These are phyloP conservation scores for Dorcus hopei DNA, from an alignment of 2,888 invertebrate genomes.

Conservation along the genomic window DNA sequence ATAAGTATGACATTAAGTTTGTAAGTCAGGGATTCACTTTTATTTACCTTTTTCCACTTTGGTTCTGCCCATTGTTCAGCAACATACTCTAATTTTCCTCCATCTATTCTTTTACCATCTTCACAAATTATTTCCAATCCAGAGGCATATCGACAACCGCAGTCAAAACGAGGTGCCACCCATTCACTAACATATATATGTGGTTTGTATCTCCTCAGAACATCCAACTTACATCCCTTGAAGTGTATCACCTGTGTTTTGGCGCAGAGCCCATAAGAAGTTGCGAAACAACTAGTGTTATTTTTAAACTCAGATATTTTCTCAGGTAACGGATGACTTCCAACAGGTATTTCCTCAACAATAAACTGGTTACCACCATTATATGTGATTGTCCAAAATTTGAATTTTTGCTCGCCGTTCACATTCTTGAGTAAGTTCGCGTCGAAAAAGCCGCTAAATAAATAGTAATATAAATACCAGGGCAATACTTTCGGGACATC, in stretches of 20 bases:
- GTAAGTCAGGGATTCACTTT: neutral
- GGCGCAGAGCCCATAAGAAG: conserved; percentile 50
- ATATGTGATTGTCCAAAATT: conserved; percentile 44
- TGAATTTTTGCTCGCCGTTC: conserved; percentile 47
- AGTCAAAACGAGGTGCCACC: conserved; percentile 51
- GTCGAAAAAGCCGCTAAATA: conserved; percentile 47
- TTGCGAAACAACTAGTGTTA: conserved; percentile 52
- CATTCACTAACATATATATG: conserved; percentile 54
- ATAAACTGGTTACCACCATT: conserved; percentile 48
- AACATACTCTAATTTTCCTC: conserved; percentile 24
- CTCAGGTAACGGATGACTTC: conserved; percentile 47
- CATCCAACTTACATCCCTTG: neutral
- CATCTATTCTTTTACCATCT: conserved; percentile 2
- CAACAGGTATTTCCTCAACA: conserved; percentile 52
- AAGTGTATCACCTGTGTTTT: conserved; percentile 51
- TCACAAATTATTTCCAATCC: conserved; percentile 6
- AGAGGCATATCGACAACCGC: conserved; percentile 48
- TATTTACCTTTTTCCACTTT: conserved; percentile 43
- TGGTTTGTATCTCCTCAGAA: conserved; percentile 54
- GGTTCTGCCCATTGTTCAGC: conserved; percentile 39
- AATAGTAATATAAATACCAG: conserved; percentile 48
- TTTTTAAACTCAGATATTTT: conserved; percentile 47
- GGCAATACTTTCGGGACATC: conserved; percentile 37
- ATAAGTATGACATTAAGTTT: too few species aligned
- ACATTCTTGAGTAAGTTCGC: conserved; percentile 54